Evolutionary conservation across 2,888 invertebrate genomes (phyloP), one percentile per base, ranked within the genome.

Genomic region (Eumerus sabulonum): DNA sequence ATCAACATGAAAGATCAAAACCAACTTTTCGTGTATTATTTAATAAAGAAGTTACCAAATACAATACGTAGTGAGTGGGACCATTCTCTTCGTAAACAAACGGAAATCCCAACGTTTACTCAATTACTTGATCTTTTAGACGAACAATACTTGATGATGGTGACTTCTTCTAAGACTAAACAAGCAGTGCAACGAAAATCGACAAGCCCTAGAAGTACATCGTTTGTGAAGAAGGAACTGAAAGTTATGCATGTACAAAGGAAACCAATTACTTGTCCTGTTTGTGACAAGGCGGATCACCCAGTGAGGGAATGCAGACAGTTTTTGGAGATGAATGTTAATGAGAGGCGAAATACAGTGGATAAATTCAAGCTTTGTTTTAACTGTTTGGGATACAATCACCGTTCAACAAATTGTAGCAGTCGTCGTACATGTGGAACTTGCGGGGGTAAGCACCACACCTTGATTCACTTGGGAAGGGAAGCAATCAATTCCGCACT

Each of bases 341-440:
- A 27, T 3, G 60, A 62, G 3, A 36, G 27, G 17, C 19, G n/a
- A 36, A 16, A 2, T 7, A 44, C 38, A 0, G 40, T 57, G 12
- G 57, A 64, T 38, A 51, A 53, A 14, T 45, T 38, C 17, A 73
- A 59, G 36, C 17, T 53, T 13, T 64, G 59, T 16, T 64, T 53
- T 16, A 66, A 73, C 47, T 72, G 72, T 19, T 14, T 62, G 2
- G 62, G 60, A 9, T 48, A 62, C 16, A 62, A 70, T 47, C 62
- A 62, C 17, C 7, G 4, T 1, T 47, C 42, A 1, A 40, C 18
- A 17, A 62, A 62, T 11, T 71, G 62, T 13, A 71, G 48, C 48
- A 64, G 72, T 51, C 42, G 17, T n/a, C 45, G 64, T n/a, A 72
- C 9, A 11, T 63, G 56, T 35, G 11, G 3, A 7, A 19, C 14